Percentiles rank a stretch among this genome's conserved stretches.
phyloP scores from a whole-genome alignment of 1,140 invertebrate species.

The Drosophila jambulina region DNA sequence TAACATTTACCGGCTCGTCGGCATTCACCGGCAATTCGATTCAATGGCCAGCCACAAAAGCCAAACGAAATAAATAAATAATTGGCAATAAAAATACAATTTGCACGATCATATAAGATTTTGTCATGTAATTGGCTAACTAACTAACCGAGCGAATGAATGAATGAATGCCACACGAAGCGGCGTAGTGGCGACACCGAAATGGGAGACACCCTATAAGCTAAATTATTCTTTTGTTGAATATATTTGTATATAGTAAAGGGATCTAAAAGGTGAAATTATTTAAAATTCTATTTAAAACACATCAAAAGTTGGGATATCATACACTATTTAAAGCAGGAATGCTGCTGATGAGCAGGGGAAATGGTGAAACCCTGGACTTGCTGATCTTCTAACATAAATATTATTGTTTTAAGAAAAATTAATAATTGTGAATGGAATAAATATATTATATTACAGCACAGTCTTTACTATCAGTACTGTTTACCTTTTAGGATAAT shows the following conservation, averaged over 20 bases:
- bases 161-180: constrained; percentile 25
- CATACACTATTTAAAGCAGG: no score
- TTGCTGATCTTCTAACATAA: no score
- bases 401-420: no score
- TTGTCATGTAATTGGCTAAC: constrained; percentile 49
- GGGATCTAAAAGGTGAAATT: not conserved
- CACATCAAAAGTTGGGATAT: not conserved
- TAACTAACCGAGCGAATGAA: constrained; percentile 32
- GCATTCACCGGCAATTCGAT: constrained; percentile 42
- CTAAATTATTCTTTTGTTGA: not conserved
- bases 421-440: not conserved
- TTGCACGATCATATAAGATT: constrained; percentile 80
- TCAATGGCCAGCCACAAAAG: constrained; percentile 47
- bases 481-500: no score
- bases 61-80: constrained; percentile 81
- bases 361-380: no score
- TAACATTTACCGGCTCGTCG: constrained; percentile 34
- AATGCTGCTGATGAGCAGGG: no score
- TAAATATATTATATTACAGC: not conserved
- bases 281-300: not conserved
- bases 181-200: not conserved
- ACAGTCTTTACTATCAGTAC: no score
- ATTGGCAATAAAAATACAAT: constrained; percentile 83
- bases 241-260: not conserved
- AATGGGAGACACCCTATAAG: not conserved